A percentile compares a stretch with the other conserved stretches of the same genome.
Conservation (phyloP, 2,888 invertebrate species). For the Drosophila maculinotata region DNA sequence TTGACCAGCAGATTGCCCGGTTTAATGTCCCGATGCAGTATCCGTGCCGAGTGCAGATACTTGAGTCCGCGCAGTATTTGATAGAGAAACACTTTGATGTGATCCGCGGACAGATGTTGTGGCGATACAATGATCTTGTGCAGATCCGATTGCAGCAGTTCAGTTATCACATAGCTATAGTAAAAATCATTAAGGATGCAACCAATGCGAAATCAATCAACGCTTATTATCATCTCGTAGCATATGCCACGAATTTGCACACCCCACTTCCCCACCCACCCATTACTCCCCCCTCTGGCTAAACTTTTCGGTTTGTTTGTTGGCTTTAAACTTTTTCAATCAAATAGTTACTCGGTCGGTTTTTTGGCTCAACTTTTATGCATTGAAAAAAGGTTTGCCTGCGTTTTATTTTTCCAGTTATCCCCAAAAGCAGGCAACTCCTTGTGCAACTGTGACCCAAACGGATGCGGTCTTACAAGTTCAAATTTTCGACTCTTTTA, state of each 20-base stretch:
- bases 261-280: neutral
- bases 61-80: conserved; percentile 99
- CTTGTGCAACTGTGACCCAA: conserved; percentile 30
- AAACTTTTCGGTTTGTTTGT: conserved; percentile 49
- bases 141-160: conserved; percentile 99
- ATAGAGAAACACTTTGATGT: conserved; percentile 99
- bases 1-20: conserved; percentile 99
- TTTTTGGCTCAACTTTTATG: conserved; percentile 39
- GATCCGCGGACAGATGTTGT: conserved; percentile 99
- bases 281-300: neutral
- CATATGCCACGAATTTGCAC: neutral
- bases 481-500: neutral
- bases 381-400: conserved; percentile 41
- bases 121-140: conserved; percentile 99
- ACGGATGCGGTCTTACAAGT: conserved; percentile 11
- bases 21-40: conserved; percentile 99
- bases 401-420: conserved; percentile 11
- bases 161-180: conserved; percentile 98
- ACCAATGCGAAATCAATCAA: conserved; percentile 23
- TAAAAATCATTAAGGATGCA: conserved; percentile 44
- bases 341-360: conserved; percentile 44
- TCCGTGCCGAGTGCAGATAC: conserved; percentile 99
- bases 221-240: neutral
- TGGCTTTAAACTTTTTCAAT: conserved; percentile 70
- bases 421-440: conserved; percentile 31